Evolutionary conservation across 92 coral and sea anemone genomes (phyloP).

Genomic region (Actinernus sp.): DNA sequence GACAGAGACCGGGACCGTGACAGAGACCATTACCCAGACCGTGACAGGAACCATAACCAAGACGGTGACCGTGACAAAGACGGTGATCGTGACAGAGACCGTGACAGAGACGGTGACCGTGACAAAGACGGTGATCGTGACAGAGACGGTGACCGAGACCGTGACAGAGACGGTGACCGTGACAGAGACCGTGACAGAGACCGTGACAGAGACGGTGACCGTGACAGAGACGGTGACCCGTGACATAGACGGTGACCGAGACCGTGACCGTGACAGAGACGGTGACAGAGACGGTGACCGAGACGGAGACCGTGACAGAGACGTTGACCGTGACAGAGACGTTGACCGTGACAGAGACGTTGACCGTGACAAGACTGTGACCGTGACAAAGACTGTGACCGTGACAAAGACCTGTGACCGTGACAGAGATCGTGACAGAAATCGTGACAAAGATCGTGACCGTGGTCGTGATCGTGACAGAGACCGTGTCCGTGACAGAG

Average conservation of each 20-base stretch:
- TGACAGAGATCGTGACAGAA: slow-evolving; percentile 28
- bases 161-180: neutral
- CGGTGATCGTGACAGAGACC: neutral
- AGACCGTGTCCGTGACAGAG: slow-evolving; percentile 24
- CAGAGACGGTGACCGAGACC: neutral
- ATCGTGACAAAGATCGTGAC: slow-evolving; percentile 1
- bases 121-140: neutral
- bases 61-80: slow-evolving; percentile 2
- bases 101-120: neutral
- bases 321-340: slow-evolving; percentile 42
- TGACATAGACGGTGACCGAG: slow-evolving; percentile 5
- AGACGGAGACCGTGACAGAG: slow-evolving; percentile 45
- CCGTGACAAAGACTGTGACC: slow-evolving; percentile 53
- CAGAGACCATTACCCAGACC: slow-evolving; percentile 33
- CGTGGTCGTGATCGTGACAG: slow-evolving; percentile 45
- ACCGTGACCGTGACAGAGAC: slow-evolving; percentile 3
- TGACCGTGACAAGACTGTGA: slow-evolving; percentile 55
- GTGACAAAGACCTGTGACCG: slow-evolving; percentile 33
- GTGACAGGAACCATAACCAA: slow-evolving; percentile 27
- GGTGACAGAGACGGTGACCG: too few species aligned
- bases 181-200: slow-evolving; percentile 1
- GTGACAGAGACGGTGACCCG: slow-evolving; percentile 1
- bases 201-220: slow-evolving; percentile 1
- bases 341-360: slow-evolving; percentile 54
- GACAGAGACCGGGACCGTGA: slow-evolving; percentile 17